Conservation (phyloP, 2,888 invertebrate species). For the Drosophila anomelani region DNA sequence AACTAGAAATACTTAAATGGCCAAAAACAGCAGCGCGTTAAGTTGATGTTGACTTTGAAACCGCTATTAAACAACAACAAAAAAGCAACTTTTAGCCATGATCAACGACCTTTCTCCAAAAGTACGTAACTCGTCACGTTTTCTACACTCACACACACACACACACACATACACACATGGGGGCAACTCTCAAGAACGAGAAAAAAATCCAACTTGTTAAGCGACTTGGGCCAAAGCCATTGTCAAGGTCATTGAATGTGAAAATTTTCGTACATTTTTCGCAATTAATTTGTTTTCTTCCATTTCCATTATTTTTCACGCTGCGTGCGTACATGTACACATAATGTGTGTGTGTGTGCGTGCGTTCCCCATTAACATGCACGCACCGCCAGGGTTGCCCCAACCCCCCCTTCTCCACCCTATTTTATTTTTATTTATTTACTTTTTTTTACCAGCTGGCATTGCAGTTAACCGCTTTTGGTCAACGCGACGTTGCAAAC, state of each 20-base stretch:
- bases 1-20: conserved; percentile 73
- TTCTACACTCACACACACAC: conserved; percentile 64
- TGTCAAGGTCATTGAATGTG: conserved; percentile 79
- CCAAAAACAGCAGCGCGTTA: conserved; percentile 70
- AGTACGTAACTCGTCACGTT: conserved; percentile 78
- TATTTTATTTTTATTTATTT: conserved; percentile 5
- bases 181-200: conserved; percentile 2
- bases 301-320: conserved; percentile 48
- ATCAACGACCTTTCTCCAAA: conserved; percentile 80
- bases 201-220: conserved; percentile 29
- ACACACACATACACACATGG: background rate
- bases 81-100: conserved; percentile 62
- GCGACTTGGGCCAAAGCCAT: conserved; percentile 63
- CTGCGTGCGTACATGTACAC: conserved; percentile 34
- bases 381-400: conserved; percentile 38
- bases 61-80: conserved; percentile 49
- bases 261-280: conserved; percentile 69
- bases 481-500: conserved; percentile 34
- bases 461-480: conserved; percentile 35
- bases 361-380: conserved; percentile 60
- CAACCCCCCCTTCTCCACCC: background rate
- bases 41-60: conserved; percentile 67
- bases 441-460: conserved; percentile 13
- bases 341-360: conserved; percentile 12
- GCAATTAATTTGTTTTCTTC: conserved; percentile 70